These are phyloP conservation scores for Drosophila sordidapex DNA, from an alignment of 2,888 invertebrate species.

Conservation along the genomic window DNA sequence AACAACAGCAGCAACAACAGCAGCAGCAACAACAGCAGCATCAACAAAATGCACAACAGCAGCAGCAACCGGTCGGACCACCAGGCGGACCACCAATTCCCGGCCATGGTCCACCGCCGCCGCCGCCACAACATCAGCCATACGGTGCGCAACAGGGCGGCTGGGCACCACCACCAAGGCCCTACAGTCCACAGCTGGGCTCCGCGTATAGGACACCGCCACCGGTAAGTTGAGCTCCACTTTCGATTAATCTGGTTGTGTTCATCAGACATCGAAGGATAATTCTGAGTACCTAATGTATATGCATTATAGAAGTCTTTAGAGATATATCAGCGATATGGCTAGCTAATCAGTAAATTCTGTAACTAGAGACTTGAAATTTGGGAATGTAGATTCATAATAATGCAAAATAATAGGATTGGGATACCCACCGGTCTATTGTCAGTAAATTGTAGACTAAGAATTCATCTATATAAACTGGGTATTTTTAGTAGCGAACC, in stretches of 20 bases:
- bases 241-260: neutral
- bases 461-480: neutral
- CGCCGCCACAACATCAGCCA: conserved; percentile 85
- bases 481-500: neutral
- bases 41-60: conserved; percentile 83
- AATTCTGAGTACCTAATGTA: neutral
- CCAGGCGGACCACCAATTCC: conserved; percentile 82
- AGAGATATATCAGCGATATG: neutral
- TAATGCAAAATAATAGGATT: neutral
- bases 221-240: conserved; percentile 82
- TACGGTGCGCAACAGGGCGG: conserved; percentile 84
- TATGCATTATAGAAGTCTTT: neutral
- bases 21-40: conserved; percentile 83
- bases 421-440: neutral
- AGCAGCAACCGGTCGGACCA: conserved; percentile 84
- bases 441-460: neutral
- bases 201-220: conserved; percentile 85
- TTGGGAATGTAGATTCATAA: neutral
- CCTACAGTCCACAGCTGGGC: conserved; percentile 85
- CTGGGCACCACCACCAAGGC: conserved; percentile 85
- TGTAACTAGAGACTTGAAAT: neutral
- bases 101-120: conserved; percentile 74
- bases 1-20: conserved; percentile 76
- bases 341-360: neutral
- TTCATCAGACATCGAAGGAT: neutral